Percentiles rank a stretch among this genome's conserved stretches.
Conservation (phyloP, 2,113 vertebrate genomes). For the Heliornis fulica region DNA sequence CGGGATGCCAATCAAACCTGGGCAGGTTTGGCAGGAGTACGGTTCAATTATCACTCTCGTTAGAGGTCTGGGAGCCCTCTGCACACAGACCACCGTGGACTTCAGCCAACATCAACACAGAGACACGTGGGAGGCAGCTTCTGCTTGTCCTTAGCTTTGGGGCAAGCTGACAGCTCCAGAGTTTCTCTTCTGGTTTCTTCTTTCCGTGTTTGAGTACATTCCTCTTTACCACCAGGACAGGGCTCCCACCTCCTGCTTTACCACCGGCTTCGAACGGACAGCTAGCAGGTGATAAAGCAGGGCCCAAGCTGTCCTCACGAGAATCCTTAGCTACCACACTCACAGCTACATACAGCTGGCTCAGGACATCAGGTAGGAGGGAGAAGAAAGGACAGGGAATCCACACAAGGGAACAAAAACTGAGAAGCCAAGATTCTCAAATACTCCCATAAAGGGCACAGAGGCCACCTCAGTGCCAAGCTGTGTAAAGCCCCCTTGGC, state of each 20-base stretch:
- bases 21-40: conserved; percentile 3
- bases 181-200: not conserved
- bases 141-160: not conserved
- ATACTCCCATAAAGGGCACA: not conserved
- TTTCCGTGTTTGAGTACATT: not conserved
- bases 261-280: not conserved
- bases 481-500: not conserved
- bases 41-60: not conserved
- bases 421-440: conserved; percentile 17
- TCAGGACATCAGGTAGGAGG: not conserved
- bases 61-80: not conserved
- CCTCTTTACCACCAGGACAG: not conserved
- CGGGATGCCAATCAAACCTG: not conserved
- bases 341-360: not conserved
- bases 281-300: not conserved
- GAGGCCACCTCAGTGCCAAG: not conserved
- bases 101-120: not conserved
- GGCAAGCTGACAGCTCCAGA: not conserved
- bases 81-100: not conserved
- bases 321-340: not conserved
- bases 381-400: not conserved
- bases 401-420: not conserved
- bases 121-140: not conserved
- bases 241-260: conserved; percentile 31
- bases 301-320: not conserved